Evolutionary conservation across 2,797 vertebrate genomes (phyloP), one percentile per base, ranked within the genome.

Genomic region (Falco columbarius): DNA sequence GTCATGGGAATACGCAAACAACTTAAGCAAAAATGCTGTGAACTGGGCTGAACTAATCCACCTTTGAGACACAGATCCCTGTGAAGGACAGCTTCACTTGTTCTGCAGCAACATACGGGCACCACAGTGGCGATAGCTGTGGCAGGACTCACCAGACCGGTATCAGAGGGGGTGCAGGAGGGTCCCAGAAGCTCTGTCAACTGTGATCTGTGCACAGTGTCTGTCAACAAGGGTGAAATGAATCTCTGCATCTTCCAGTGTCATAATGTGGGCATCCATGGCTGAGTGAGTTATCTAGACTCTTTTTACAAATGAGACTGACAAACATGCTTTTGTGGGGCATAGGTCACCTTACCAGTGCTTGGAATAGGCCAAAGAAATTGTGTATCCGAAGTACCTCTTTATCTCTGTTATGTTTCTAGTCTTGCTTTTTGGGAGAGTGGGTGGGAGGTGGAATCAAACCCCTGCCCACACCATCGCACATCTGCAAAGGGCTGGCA

Each of bases 21-120:
- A 10, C 21, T 55, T 36, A 13, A 63, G 72, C 40, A 80, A 66
- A 88, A 75, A 88, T 34, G 18, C 46, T 89, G 29, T 16, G 2
- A 6, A 46, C 29, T 42, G 62, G 65, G 26, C 40, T 79, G 77
- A 61, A 58, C 16, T 72, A 42, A 68, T 29, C 13, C 16, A 13
- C 29, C 27, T 58, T 32, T 84, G 86, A 86, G 70, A 55, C 34
- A 49, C 11, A n/a, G 12, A 38, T 56, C 36, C 38, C 21, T 32
- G 17, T 19, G 38, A 81, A 84, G 72, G 46, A 76, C 23, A 89
- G 21, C 13, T 89, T 67, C 51, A 56, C 2, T 13, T 8, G 1
- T 58, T 81, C 51, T 62, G 46, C 67, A 34, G 23, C 0, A 0
- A 34, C 3, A 2, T 1, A 38, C 0, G 2, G 62, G 44, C 34